phyloP scores from a whole-genome alignment of 2,888 invertebrate species.

The Drosophila mettleri region DNA sequence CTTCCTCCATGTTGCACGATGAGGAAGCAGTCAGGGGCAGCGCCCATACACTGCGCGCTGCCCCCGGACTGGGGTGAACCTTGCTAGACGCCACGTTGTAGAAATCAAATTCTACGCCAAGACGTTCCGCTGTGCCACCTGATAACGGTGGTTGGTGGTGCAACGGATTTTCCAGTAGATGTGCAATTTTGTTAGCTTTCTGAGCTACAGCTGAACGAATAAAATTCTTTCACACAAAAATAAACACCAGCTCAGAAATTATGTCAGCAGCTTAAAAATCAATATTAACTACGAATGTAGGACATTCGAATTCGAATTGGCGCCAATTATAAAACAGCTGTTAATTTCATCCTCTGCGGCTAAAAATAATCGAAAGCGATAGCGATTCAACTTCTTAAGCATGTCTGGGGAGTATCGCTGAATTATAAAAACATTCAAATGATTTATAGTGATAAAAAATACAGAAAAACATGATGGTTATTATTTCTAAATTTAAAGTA shows the following conservation, averaged over 20 bases:
- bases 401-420: too few relatives aligned
- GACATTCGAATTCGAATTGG: slow-evolving; percentile 67
- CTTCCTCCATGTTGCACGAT: slow-evolving; percentile 91
- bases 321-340: slow-evolving; percentile 62
- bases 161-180: slow-evolving; percentile 83
- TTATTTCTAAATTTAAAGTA: too few relatives aligned
- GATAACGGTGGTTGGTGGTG: slow-evolving; percentile 73
- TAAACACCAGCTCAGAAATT: slow-evolving; percentile 61
- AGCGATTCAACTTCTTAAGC: too few relatives aligned
- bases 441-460: too few relatives aligned
- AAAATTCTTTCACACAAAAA: slow-evolving; percentile 30
- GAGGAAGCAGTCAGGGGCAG: slow-evolving; percentile 91
- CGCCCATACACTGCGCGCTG: slow-evolving; percentile 95
- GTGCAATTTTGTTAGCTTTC: slow-evolving; percentile 81
- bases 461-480: too few relatives aligned
- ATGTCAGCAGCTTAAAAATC: slow-evolving; percentile 72
- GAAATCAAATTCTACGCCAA: slow-evolving; percentile 77
- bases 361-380: too few relatives aligned
- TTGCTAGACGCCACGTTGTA: slow-evolving; percentile 86
- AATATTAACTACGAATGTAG: slow-evolving; percentile 65
- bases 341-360: too few relatives aligned
- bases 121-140: slow-evolving; percentile 79
- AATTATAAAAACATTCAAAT: too few relatives aligned
- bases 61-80: slow-evolving; percentile 94
- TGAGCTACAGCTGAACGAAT: slow-evolving; percentile 13